Conservation (phyloP, 2,797 vertebrate species). For the Paguma larvata region DNA sequence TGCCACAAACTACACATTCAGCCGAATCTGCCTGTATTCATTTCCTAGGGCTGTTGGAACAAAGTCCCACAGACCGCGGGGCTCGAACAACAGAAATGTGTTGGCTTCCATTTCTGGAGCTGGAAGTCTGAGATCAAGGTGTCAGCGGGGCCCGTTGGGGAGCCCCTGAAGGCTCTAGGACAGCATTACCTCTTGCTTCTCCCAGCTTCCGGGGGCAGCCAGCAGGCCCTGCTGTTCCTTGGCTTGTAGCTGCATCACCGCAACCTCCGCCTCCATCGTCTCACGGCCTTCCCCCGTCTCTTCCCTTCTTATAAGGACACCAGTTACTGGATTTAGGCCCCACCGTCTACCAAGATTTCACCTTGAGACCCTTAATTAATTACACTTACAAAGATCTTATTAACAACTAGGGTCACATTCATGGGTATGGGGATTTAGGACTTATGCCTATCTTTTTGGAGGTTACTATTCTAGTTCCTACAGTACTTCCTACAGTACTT, state of each 20-base stretch:
- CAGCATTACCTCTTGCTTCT: not conserved
- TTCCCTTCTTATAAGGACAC: not conserved
- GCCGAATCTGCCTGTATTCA: not conserved
- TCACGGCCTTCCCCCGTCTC: not conserved
- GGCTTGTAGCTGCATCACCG: accelerated
- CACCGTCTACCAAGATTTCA: not conserved
- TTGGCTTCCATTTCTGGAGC: not conserved
- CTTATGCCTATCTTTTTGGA: not conserved
- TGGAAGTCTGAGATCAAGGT: not conserved
- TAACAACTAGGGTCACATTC: not conserved
- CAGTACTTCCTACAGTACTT: not conserved
- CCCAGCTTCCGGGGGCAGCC: not conserved
- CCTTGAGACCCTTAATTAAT: not conserved
- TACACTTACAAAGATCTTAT: not conserved
- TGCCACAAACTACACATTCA: not conserved
- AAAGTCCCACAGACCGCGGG: not conserved
- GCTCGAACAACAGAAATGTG: too few species aligned
- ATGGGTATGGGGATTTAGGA: not conserved
- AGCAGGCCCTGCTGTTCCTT: not conserved
- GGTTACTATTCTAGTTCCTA: not conserved
- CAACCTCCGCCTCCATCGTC: not conserved
- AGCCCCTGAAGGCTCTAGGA: not conserved
- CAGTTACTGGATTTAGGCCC: too few species aligned
- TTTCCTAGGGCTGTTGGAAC: not conserved
- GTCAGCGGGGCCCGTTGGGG: too few species aligned